phyloP scores from a whole-genome alignment of 37 sponge, comb jelly and placozoan genomes.

The Ephydatia muelleri region DNA sequence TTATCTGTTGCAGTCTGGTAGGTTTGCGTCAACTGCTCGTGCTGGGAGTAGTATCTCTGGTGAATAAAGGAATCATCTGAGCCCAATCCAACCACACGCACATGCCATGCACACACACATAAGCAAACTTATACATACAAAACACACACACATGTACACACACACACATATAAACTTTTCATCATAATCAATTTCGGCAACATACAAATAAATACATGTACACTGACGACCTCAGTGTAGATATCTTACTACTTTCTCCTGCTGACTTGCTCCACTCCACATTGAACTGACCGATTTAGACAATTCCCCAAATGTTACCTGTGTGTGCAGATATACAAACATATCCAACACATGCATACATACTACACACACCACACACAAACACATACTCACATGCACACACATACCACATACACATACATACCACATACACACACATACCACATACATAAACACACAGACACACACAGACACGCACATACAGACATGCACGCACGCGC shows the following conservation, averaged over 20 bases:
- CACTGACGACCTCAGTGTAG: not conserved
- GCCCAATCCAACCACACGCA: not conserved
- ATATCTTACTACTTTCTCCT: not conserved
- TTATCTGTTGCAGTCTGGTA: conserved; percentile 4
- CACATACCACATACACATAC: conserved; percentile 14
- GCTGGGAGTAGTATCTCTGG: conserved; percentile 26
- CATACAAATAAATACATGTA: too few species aligned
- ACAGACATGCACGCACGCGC: not conserved
- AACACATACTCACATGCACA: not conserved
- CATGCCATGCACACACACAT: not conserved
- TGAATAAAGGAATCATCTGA: not conserved
- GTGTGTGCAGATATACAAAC: not conserved
- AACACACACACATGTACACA: conserved; percentile 13
- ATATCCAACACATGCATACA: not conserved
- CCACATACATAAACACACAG: conserved; percentile 18
- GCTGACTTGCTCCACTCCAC: not conserved
- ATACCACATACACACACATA: not conserved
- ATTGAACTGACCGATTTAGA: not conserved
- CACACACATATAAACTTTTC: conserved; percentile 17
- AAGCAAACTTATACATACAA: conserved; percentile 6
- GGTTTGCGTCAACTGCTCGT: conserved; percentile 25
- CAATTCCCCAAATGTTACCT: not conserved
- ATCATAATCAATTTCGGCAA: not conserved
- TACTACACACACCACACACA: not conserved
- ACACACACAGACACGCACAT: conserved; percentile 8